Conservation (phyloP, 1,140 invertebrate species). For the Drosophila virilis region DNA sequence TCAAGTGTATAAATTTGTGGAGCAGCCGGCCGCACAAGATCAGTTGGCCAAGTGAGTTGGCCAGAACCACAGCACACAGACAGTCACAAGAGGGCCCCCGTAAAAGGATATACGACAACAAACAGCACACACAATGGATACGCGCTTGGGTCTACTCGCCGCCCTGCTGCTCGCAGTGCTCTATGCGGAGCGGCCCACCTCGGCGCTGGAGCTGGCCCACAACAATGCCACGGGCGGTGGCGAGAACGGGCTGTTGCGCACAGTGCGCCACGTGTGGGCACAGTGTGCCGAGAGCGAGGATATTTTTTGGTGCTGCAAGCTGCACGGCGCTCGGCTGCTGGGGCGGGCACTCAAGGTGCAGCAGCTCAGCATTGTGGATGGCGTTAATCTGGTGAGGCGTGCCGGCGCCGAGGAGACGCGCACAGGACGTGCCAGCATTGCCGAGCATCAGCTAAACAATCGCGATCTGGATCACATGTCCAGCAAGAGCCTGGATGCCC, state of each 20-base stretch:
- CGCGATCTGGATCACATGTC: slow-evolving; percentile 85
- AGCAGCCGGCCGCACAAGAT: slow-evolving; percentile 71
- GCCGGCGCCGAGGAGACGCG: slow-evolving; percentile 72
- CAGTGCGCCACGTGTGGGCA: slow-evolving; percentile 86
- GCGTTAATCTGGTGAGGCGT: slow-evolving; percentile 85
- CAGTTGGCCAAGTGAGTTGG: slow-evolving; percentile 75
- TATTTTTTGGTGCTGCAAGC: slow-evolving; percentile 88
- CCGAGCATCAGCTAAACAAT: slow-evolving; percentile 85
- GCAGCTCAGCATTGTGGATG: slow-evolving; percentile 87
- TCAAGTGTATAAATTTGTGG: slow-evolving; percentile 83
- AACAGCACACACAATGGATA: slow-evolving; percentile 54
- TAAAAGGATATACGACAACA: slow-evolving; percentile 35
- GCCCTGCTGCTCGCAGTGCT: slow-evolving; percentile 55
- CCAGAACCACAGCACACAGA: slow-evolving; percentile 40
- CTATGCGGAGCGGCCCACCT: slow-evolving; percentile 24
- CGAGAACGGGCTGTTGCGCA: slow-evolving; percentile 67
- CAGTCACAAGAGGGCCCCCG: not conserved
- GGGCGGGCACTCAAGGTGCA: slow-evolving; percentile 88
- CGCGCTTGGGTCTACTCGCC: slow-evolving; percentile 63
- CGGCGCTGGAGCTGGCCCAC: slow-evolving; percentile 37
- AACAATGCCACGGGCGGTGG: slow-evolving; percentile 10
- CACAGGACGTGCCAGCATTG: slow-evolving; percentile 84
- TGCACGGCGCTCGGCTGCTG: slow-evolving; percentile 87
- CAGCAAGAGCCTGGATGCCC: slow-evolving; percentile 85
- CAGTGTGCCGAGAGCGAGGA: slow-evolving; percentile 87